Evolutionary conservation across 2,113 vertebrate species (phyloP), one percentile per base, ranked within the genome.

Genomic region (Thunnus thynnus): DNA sequence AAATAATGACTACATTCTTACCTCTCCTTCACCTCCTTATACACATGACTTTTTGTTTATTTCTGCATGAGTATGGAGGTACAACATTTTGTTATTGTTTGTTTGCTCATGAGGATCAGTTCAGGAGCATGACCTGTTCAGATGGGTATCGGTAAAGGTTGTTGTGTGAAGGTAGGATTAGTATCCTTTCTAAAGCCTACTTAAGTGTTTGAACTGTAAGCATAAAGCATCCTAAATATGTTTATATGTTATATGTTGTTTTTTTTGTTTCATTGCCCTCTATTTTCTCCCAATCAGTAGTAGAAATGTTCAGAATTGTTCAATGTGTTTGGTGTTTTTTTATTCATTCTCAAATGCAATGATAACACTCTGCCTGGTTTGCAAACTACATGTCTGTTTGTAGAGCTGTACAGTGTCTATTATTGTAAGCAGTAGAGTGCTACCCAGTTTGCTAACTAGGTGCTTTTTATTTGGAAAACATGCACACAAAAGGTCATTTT

Each of bases 101-200:
- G 32, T 62, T 25, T 44, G 58, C 5, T 6, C 51, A 50, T 18
- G 30, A 3, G 27, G 14, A 74, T 78, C 20, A 76, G 20, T 74
- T 64, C 41, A 66, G 30, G 60, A 56, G 17, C 58, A 41, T 32
- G 58, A 70, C 77, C 18, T 85, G 82, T 81, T 76, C 47, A 78
- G 80, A 71, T 63, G 80, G 10, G 73, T 81, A 66, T 58, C 25
- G 17, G 61, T 69, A 46, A 80, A 73, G 46, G 60, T 74, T 74
- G 70, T 50, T 66, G 57, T 51, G 27, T 57, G 70, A 78, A 75
- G 69, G 62, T 9, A 61, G 58, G 36, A 63, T 65, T 66, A 66
- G 60, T 61, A 27, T 44, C 17, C n/a, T 27, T 18, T 63, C 41
- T 80, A 12, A 72, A 36, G 60, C 54, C n/a, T 27, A 41, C 7